Percentiles rank a stretch among this genome's conserved stretches.
Conservation (phyloP, 2,888 invertebrate species). For the Mayetiola destructor region DNA sequence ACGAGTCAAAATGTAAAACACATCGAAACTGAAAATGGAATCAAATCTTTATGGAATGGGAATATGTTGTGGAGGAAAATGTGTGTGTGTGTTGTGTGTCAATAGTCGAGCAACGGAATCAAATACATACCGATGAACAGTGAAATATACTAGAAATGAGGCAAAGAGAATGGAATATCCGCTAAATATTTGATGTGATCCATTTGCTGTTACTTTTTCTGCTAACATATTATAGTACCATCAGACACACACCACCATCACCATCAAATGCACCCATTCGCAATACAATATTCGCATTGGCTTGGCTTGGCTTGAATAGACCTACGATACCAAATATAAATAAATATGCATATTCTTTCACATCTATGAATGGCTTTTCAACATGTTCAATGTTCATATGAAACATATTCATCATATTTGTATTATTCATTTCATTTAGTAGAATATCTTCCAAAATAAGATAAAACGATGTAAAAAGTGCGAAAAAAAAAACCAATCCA, state of each 20-base stretch:
- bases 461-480: too few species aligned
- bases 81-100: not conserved
- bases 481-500: too few species aligned
- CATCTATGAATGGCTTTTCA: not conserved
- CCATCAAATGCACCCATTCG: not conserved
- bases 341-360: too few species aligned
- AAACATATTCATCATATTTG: too few species aligned
- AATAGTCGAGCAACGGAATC: not conserved
- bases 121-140: not conserved
- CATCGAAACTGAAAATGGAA: not conserved
- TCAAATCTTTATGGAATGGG: not conserved
- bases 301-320: not conserved
- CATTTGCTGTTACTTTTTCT: slow-evolving; percentile 1
- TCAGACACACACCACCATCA: not conserved
- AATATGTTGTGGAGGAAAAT: not conserved
- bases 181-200: slow-evolving; percentile 7
- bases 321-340: not conserved
- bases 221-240: not conserved
- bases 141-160: not conserved
- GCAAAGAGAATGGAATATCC: slow-evolving; percentile 1
- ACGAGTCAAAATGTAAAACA: not conserved
- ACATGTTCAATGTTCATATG: not conserved
- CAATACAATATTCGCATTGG: not conserved
- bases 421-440: too few species aligned
- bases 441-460: too few species aligned